A percentile compares a stretch with the other conserved stretches of the same genome.
Conservation (phyloP, 2,888 invertebrate species). For the Epirrhoe alternata region DNA sequence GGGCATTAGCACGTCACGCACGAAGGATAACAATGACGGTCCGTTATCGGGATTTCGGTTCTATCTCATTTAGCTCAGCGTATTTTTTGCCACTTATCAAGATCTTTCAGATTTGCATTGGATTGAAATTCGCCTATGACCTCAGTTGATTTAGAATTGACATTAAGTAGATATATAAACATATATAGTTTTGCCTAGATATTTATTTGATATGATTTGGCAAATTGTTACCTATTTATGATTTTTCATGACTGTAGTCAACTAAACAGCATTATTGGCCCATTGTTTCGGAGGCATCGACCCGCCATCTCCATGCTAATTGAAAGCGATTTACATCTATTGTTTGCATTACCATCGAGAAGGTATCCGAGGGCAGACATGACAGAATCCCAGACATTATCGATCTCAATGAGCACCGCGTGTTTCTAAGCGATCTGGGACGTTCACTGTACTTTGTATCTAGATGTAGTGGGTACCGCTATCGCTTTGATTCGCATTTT, state of each 20-base stretch:
- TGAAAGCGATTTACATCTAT: slow-evolving; percentile 52
- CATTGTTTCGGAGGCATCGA: slow-evolving; percentile 58
- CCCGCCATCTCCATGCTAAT: slow-evolving; percentile 47
- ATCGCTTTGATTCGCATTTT: not conserved
- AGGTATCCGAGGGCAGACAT: slow-evolving; percentile 40
- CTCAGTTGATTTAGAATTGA: not conserved
- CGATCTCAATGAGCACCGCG: slow-evolving; percentile 43
- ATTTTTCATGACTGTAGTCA: slow-evolving; percentile 27
- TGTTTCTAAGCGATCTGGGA: slow-evolving; percentile 28
- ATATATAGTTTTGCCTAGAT: too few species aligned
- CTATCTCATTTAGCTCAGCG: slow-evolving; percentile 47
- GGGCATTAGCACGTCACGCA: slow-evolving; percentile 64
- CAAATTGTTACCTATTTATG: too few species aligned
- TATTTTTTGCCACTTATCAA: slow-evolving; percentile 29
- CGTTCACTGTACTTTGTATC: slow-evolving; percentile 1
- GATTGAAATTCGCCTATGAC: not conserved
- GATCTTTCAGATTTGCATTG: slow-evolving; percentile 4
- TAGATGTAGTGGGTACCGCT: not conserved
- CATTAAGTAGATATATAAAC: not conserved
- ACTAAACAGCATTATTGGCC: slow-evolving; percentile 46
- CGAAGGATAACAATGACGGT: slow-evolving; percentile 67
- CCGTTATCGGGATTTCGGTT: slow-evolving; percentile 55
- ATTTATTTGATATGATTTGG: too few species aligned
- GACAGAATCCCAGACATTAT: slow-evolving; percentile 49
- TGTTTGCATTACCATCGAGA: slow-evolving; percentile 49